Conservation (phyloP, 2,113 vertebrate genomes). For the Thomomys bottae region DNA sequence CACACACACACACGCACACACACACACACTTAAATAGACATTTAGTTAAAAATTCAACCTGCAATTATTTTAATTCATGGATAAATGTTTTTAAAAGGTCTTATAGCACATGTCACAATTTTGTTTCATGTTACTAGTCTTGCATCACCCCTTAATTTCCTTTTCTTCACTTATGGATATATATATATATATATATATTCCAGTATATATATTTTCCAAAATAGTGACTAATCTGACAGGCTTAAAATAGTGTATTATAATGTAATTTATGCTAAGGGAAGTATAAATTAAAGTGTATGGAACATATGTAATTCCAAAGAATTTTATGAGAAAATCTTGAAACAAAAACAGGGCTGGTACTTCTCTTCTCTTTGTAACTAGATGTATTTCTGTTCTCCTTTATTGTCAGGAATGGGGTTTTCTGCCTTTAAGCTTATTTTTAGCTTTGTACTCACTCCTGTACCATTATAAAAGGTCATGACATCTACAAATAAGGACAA, state of each 20-base stretch:
- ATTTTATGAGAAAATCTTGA: constrained; percentile 4
- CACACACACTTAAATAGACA: constrained; percentile 21
- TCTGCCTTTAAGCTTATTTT: constrained; percentile 28
- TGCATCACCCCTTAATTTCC: not conserved
- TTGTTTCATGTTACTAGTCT: not conserved
- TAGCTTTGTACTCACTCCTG: constrained; percentile 1
- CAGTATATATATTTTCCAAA: not conserved
- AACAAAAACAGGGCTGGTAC: not conserved
- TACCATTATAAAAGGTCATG: not conserved
- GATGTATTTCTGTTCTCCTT: not conserved
- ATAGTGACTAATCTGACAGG: not conserved
- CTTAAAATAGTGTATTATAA: constrained; percentile 7
- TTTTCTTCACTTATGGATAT: constrained; percentile 4
- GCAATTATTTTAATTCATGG: constrained; percentile 33
- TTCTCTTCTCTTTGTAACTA: not conserved
- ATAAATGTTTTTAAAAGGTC: constrained; percentile 36
- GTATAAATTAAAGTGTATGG: not conserved
- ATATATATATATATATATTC: not conserved
- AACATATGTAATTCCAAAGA: not conserved
- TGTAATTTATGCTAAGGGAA: constrained; percentile 8
- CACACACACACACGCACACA: constrained; percentile 12
- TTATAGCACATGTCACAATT: not conserved
- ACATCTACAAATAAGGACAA: not conserved
- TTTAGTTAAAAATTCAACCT: constrained; percentile 29
- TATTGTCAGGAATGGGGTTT: not conserved